These are phyloP conservation scores for Idris sp. DNA, from an alignment of 1,140 invertebrate genomes.

Conservation along the genomic window DNA sequence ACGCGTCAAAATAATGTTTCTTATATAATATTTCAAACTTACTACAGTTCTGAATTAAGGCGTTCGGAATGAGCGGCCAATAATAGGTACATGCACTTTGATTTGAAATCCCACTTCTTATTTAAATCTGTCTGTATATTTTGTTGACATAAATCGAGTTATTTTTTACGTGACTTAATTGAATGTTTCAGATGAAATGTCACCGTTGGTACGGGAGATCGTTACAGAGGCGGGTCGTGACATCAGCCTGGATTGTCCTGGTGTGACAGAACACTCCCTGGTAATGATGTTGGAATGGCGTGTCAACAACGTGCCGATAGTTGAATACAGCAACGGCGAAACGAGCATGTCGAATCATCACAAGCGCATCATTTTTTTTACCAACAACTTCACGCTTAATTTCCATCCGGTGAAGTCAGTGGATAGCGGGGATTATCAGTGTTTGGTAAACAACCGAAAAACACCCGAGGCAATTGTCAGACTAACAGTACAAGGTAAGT, in stretches of 20 bases:
- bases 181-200: slow-evolving; percentile 77
- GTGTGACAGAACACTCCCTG: slow-evolving; percentile 82
- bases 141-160: not conserved
- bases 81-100: no score
- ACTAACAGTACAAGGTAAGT: slow-evolving; percentile 83
- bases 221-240: slow-evolving; percentile 83
- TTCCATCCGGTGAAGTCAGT: slow-evolving; percentile 81
- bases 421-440: slow-evolving; percentile 83
- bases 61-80: no score
- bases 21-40: no score
- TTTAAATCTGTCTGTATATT: no score
- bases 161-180: slow-evolving; percentile 19
- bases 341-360: slow-evolving; percentile 79
- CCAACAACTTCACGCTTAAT: slow-evolving; percentile 82
- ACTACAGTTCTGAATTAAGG: no score
- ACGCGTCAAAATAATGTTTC: no score
- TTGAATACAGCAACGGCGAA: slow-evolving; percentile 79
- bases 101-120: no score
- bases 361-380: slow-evolving; percentile 79
- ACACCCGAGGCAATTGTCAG: slow-evolving; percentile 82
- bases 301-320: slow-evolving; percentile 71
- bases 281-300: slow-evolving; percentile 83
- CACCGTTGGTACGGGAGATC: slow-evolving; percentile 79
- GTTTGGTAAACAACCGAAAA: slow-evolving; percentile 83
- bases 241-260: slow-evolving; percentile 82